Evolutionary conservation across 2,888 invertebrate genomes (phyloP), one percentile per base, ranked within the genome.

Genomic region (Villa cingulata): DNA sequence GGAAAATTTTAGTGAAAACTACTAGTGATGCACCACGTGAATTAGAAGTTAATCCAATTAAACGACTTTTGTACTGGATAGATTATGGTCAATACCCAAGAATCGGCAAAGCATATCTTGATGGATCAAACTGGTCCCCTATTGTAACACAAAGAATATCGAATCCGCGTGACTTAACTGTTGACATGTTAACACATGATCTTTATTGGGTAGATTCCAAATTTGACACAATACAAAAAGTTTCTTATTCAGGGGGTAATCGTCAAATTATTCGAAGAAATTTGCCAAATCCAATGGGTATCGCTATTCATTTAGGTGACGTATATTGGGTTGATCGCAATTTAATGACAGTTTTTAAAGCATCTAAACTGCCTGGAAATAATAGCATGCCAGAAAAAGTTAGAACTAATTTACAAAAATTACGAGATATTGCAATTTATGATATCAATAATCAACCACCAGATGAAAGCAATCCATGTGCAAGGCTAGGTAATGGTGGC

Each of bases 121-220:
- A 97, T 61, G 95, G 94, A 12, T 80, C 80, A 41, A 82, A 84
- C 59, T 88, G 90, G 83, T 77, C 75, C 23, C 83, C 88, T 0
- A 74, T 97, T 12, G 86, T 96, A 0, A 86, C 86, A 1, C 85
- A 85, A 0, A 90, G 90, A n/a, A 88, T 97, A 49, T 85, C 86
- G 15, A 85, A 84, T 57, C 96, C 96, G 0, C 74, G 86, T 50
- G 92, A 92, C 65, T 70, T 96, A 29, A 88, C 91, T 1, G 82
- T 97, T 20, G 97, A 97, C 62, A 86, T 90, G 77, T 70, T 80
- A 39, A 94, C 91, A 0, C 90, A 96, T 61, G 94, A 96, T 63
- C 86, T 98, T 0, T 98, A 89, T 66, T 98, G 97, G 97, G 91
- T 94, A 0, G 98, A 98, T 65, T 87, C 92, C 0, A 85, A 86